Evolutionary conservation across 2,888 invertebrate genomes (phyloP).

Genomic region (Pristionchus mayeri): DNA sequence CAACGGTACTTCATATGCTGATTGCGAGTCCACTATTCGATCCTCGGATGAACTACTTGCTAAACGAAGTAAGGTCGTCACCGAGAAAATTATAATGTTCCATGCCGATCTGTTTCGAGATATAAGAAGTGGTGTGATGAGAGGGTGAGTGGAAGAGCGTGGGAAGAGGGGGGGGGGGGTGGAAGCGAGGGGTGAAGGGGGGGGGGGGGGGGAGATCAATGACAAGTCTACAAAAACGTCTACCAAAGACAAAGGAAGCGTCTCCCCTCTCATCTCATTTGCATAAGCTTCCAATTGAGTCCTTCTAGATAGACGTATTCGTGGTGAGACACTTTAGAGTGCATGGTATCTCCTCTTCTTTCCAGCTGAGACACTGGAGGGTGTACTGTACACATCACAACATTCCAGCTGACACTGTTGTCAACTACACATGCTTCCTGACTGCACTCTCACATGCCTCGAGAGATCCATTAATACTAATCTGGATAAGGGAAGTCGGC

Average conservation of each 20-base stretch:
- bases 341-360: neutral
- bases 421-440: conserved; percentile 15
- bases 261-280: conserved; percentile 28
- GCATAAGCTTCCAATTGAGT: conserved; percentile 1
- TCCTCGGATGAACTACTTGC: neutral
- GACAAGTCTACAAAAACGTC: conserved; percentile 4
- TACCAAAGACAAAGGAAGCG: conserved; percentile 8
- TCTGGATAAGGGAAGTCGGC: conserved; percentile 40
- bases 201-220: conserved; percentile 30
- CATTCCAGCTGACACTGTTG: conserved; percentile 39
- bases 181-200: conserved; percentile 23
- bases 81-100: too few species aligned
- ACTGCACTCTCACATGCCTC: conserved; percentile 19
- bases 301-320: neutral
- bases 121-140: conserved; percentile 16
- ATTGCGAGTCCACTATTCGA: neutral
- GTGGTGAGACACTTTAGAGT: neutral
- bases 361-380: too few species aligned
- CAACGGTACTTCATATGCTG: neutral
- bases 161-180: neutral
- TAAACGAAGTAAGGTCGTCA: conserved; percentile 36
- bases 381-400: too few species aligned
- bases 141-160: neutral
- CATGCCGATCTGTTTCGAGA: conserved; percentile 50
- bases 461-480: neutral